phyloP scores from a whole-genome alignment of 2,888 invertebrate genomes.

The Frankliniella intonsa region DNA sequence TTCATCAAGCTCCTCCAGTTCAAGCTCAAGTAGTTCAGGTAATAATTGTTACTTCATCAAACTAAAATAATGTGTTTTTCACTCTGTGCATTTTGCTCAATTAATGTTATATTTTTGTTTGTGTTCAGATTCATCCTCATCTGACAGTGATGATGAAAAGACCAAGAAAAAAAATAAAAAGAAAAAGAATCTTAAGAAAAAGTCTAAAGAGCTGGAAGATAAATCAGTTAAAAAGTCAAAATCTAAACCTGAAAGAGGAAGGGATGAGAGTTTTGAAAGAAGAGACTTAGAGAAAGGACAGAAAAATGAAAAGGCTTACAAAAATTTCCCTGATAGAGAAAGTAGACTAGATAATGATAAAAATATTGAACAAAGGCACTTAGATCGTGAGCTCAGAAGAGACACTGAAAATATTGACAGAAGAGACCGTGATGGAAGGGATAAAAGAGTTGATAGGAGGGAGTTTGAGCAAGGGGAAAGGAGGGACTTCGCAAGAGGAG shows the following conservation, averaged over 20 bases:
- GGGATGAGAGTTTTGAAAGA: conserved; percentile 37
- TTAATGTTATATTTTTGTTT: not conserved
- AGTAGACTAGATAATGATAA: too few species aligned
- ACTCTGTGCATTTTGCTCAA: not conserved
- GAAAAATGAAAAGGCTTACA: conserved; percentile 36
- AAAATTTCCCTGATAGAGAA: conserved; percentile 4
- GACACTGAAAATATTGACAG: conserved; percentile 34
- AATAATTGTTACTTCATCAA: not conserved
- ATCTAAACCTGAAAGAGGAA: conserved; percentile 32
- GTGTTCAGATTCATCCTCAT: conserved; percentile 18
- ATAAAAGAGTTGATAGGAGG: conserved; percentile 34
- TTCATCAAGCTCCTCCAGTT: conserved; percentile 39
- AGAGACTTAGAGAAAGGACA: conserved; percentile 32
- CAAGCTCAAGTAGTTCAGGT: conserved; percentile 36
- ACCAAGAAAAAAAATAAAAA: conserved; percentile 38
- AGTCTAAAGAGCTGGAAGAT: conserved; percentile 34
- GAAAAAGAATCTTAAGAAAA: conserved; percentile 35
- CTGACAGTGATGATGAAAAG: conserved; percentile 35
- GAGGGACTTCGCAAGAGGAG: conserved; percentile 36
- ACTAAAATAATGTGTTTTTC: not conserved
- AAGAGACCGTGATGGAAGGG: conserved; percentile 37
- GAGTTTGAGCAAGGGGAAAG: conserved; percentile 38
- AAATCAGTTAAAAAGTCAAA: conserved; percentile 35
- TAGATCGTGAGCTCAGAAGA: not conserved
- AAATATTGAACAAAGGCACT: too few species aligned